Base-by-base conservation (phyloP, 1,140 invertebrate genomes). In the Pachyrhynchus sulphureomaculatus region DNA sequence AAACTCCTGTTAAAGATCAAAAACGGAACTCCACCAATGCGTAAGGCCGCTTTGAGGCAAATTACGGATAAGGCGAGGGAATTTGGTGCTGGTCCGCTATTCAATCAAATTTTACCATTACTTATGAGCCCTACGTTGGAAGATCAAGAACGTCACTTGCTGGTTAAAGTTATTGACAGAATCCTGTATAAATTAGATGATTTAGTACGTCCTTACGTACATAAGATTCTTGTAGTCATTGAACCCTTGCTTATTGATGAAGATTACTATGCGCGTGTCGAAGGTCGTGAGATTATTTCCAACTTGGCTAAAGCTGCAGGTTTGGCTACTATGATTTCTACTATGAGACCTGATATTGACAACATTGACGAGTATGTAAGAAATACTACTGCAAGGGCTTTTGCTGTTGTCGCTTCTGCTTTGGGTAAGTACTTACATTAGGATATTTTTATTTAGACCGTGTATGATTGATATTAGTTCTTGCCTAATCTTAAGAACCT, bases 261-360 rank as follows among this genome's bases (percentile, higher is more conserved):
- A 84, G 98, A 99, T 80, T 99, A 99, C 76, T 99, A 99, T 79
- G 97, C 98, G 34, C 89, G 98, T 75, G 97, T 99, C 4, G 98
- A 99, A 80, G 96, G 97, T 51, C 84, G 98, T 76, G 98, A 99
- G 80, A 99, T 99, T 63, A 99, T 99, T 72, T 99, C 96, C 0
- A 99, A 99, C 81, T 82, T 99, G 68, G 96, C 98, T 0, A 99
- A 99, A 81, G 98, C 98, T 15, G 98, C 98, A n/a, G 98, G 98
- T 59, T 81, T 99, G 21, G 98, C 98, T 0, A 99, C 98, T 6
- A 99, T 99, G 98, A 99, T 99, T 71, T 99, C 97, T 0, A 99
- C 97, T 0, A 99, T 99, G 98, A 84, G 98, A 78, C 98, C 98
- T 3, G 98, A 99, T 82, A 99, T 99, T 74, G 98, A 99, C 76